Percentiles rank a stretch among this genome's conserved stretches.
phyloP scores from a whole-genome alignment of 2,888 invertebrate genomes.

The Drosophila helvetica region DNA sequence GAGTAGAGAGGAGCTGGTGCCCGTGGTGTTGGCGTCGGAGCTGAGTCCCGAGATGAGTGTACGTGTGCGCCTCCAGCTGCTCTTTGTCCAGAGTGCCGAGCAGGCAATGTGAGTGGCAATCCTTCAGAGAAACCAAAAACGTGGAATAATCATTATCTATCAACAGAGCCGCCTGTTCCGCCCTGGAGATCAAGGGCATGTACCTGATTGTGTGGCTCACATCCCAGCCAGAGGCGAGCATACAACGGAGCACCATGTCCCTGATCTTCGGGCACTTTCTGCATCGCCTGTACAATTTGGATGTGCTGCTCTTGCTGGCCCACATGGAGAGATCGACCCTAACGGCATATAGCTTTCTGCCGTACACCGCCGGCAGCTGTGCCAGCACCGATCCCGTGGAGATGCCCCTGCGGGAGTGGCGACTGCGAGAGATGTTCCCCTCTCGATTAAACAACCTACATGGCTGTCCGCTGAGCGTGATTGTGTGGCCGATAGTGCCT shows the following conservation, averaged over 20 bases:
- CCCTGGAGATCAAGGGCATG: conserved; percentile 13
- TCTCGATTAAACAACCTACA: conserved; percentile 62
- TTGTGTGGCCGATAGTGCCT: conserved; percentile 61
- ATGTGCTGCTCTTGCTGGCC: conserved; percentile 47
- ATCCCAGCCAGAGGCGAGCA: neutral
- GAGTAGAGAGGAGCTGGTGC: conserved; percentile 5
- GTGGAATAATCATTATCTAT: neutral
- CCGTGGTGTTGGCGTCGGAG: conserved; percentile 33
- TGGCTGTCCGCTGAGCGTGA: conserved; percentile 68
- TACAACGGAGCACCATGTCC: conserved; percentile 31
- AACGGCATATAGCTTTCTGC: conserved; percentile 42
- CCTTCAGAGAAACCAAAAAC: neutral
- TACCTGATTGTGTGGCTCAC: conserved; percentile 44
- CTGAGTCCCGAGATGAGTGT: neutral
- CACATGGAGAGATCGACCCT: neutral
- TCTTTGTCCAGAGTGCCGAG: conserved; percentile 43
- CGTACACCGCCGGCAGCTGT: conserved; percentile 43
- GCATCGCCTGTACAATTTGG: conserved; percentile 47
- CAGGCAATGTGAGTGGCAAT: conserved; percentile 32
- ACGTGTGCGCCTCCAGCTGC: conserved; percentile 29
- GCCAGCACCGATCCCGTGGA: conserved; percentile 31
- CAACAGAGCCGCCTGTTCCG: conserved; percentile 1
- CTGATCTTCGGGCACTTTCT: conserved; percentile 54
- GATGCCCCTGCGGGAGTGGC: neutral
- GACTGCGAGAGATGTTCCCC: conserved; percentile 46